phyloP scores from a whole-genome alignment of 2,113 vertebrate genomes.

The Lanius ludovicianus region DNA sequence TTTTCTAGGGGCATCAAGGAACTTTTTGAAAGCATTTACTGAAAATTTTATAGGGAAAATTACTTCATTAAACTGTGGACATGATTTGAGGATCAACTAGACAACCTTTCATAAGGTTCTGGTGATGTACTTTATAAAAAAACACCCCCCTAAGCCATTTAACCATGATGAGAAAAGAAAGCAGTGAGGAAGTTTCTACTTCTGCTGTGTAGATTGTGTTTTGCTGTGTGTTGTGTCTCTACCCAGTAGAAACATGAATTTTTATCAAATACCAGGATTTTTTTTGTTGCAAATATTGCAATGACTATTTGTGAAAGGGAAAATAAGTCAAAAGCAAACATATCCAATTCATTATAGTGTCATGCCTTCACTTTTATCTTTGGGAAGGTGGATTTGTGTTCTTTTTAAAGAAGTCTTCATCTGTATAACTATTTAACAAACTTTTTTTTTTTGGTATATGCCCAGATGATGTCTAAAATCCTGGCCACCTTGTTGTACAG shows the following conservation, averaged over 20 bases:
- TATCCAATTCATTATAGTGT: neutral
- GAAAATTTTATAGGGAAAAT: neutral
- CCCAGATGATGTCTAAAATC: neutral
- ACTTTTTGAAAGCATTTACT: neutral
- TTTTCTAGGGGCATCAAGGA: neutral
- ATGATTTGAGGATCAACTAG: neutral
- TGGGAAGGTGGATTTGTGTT: neutral
- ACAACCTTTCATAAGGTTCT: neutral
- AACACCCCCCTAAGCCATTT: neutral
- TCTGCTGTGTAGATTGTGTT: neutral
- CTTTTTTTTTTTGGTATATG: fast-evolving
- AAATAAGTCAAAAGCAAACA: neutral
- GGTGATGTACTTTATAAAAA: neutral
- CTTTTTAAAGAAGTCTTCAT: neutral
- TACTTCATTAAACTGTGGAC: neutral
- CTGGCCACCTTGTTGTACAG: neutral
- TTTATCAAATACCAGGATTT: neutral
- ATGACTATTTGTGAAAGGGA: neutral
- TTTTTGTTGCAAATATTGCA: neutral
- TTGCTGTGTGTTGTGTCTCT: neutral
- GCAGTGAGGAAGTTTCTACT: neutral
- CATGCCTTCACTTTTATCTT: neutral
- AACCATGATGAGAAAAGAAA: neutral
- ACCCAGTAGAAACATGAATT: neutral
- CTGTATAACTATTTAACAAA: fast-evolving